phyloP scores from a whole-genome alignment of 2,113 vertebrate genomes.

The Ameiurus melas region DNA sequence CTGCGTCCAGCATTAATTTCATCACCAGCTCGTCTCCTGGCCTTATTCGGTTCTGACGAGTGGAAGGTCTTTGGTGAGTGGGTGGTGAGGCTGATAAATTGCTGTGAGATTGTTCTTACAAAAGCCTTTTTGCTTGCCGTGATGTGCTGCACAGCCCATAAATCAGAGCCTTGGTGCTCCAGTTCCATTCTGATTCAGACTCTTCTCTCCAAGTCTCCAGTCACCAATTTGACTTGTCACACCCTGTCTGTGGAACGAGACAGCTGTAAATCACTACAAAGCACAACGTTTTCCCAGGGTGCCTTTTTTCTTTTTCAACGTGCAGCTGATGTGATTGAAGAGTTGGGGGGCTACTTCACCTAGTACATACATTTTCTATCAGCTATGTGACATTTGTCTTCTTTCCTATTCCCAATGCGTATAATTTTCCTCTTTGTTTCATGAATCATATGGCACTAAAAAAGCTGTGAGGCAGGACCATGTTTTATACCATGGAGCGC shows the following conservation, averaged over 20 bases:
- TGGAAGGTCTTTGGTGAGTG: slow-evolving; percentile 38
- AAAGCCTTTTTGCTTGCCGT: slow-evolving; percentile 51
- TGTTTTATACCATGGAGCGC: slow-evolving; percentile 41
- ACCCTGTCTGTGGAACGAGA: slow-evolving; percentile 38
- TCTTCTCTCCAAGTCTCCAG: slow-evolving; percentile 43
- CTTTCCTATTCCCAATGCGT: slow-evolving; percentile 57
- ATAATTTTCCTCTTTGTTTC: slow-evolving; percentile 58
- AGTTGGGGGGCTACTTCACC: slow-evolving; percentile 19
- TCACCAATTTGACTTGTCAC: slow-evolving; percentile 25
- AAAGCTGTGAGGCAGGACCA: slow-evolving; percentile 51
- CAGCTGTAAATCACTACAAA: slow-evolving; percentile 53
- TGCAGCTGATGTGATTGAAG: slow-evolving; percentile 53
- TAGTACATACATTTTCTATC: slow-evolving; percentile 52
- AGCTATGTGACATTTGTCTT: slow-evolving; percentile 41
- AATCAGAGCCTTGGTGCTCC: slow-evolving; percentile 64
- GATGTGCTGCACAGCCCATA: slow-evolving; percentile 63
- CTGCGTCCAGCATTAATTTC: slow-evolving; percentile 36
- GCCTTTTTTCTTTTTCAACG: slow-evolving; percentile 42
- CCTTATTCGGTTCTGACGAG: slow-evolving; percentile 23
- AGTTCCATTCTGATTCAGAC: slow-evolving; percentile 37
- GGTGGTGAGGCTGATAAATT: slow-evolving; percentile 67
- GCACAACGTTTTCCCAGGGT: slow-evolving; percentile 5
- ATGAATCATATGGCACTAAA: slow-evolving; percentile 65
- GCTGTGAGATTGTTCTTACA: slow-evolving; percentile 66
- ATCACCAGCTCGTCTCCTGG: slow-evolving; percentile 27